These are phyloP conservation scores for Nipponacmea schrenckii DNA, from an alignment of 2,888 invertebrate species.

Conservation along the genomic window DNA sequence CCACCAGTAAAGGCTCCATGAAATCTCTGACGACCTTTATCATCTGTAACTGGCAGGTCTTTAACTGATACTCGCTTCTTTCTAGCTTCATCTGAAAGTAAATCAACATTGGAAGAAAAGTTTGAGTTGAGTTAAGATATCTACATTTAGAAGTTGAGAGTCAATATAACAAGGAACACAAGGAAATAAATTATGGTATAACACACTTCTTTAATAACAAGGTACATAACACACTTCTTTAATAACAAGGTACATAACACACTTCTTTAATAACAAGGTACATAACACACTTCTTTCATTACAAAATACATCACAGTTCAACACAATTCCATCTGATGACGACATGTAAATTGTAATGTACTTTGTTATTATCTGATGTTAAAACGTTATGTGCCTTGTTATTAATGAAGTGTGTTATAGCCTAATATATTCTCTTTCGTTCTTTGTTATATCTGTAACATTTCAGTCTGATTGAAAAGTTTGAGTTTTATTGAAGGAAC, in stretches of 20 bases:
- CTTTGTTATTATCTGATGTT: no score
- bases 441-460: no score
- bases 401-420: no score
- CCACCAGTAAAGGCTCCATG: conserved; percentile 99
- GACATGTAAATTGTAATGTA: not conserved
- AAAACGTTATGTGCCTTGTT: not conserved
- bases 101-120: conserved; percentile 11
- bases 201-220: no score
- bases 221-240: no score
- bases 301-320: not conserved
- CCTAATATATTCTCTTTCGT: no score
- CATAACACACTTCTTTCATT: no score
- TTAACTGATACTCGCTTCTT: conserved; percentile 75
- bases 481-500: no score
- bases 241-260: no score
- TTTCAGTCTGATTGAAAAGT: no score
- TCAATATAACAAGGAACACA: not conserved
- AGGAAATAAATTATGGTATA: no score
- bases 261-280: no score
- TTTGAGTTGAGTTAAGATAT: not conserved
- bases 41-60: conserved; percentile 91
- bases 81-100: conserved; percentile 41
- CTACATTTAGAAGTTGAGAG: not conserved
- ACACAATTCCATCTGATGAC: not conserved
- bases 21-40: conserved; percentile 88